Percentiles rank a stretch among this genome's conserved stretches.
Conservation (phyloP, 2,113 vertebrate genomes). For the Proteles cristata region DNA sequence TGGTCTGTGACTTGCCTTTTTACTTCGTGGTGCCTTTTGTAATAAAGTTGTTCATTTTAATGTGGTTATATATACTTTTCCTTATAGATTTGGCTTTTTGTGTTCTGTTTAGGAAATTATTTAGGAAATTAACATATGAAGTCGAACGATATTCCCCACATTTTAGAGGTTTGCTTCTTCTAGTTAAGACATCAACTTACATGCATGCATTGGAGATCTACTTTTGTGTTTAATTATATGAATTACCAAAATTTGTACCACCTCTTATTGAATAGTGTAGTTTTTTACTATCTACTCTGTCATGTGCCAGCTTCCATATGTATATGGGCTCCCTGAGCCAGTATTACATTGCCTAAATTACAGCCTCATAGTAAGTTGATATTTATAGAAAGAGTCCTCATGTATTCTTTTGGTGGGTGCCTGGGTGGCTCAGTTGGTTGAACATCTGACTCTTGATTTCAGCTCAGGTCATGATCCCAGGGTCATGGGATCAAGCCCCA, state of each 20-base stretch:
- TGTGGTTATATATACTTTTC: neutral
- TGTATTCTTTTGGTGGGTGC: neutral
- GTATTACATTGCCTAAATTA: neutral
- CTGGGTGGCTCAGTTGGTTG: too few relatives aligned
- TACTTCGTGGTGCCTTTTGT: neutral
- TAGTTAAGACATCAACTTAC: neutral
- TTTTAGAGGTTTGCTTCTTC: slow-evolving; percentile 2
- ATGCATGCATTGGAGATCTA: neutral
- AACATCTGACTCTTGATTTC: too few relatives aligned
- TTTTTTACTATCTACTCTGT: neutral
- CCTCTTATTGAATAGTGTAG: neutral
- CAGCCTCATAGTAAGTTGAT: neutral
- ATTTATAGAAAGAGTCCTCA: neutral
- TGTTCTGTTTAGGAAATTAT: neutral
- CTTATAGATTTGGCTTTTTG: neutral
- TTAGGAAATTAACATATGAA: slow-evolving; percentile 17
- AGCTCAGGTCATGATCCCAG: too few relatives aligned
- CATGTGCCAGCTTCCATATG: neutral
- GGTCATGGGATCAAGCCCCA: too few relatives aligned
- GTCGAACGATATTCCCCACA: neutral
- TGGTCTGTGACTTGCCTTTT: neutral
- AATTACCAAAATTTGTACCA: neutral
- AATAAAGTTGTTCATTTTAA: neutral
- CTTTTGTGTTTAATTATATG: slow-evolving; percentile 14
- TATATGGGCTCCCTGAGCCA: neutral